Base-by-base conservation (phyloP, 2,113 vertebrate genomes). In the human (Homo sapiens) region DNA sequence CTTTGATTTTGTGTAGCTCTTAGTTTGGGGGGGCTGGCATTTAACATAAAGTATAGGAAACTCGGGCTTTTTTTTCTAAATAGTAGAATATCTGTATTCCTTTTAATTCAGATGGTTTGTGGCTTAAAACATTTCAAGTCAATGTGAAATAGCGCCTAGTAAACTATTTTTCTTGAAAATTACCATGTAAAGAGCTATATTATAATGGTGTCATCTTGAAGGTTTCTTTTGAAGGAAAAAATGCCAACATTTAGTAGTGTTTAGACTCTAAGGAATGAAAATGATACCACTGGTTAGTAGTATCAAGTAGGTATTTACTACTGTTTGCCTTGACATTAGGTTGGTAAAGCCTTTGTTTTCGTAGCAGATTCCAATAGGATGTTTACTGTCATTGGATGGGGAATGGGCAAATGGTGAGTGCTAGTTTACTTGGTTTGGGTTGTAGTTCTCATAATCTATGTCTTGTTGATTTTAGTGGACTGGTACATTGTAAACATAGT, bases 381-480 rank as follows among this genome's bases (percentile, higher is more conserved):
- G 38, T 85, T 78, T n/a, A 12, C 86, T 92, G 89, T n/a, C 66
- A 16, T 18, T 45, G 68, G 57, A 23, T 82, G 57, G 57, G 93
- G 64, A 72, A 6, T n/a, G 25, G 70, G 66, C 20, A 40, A 3
- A n/a, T 40, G 40, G 59, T 4, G 73, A 55, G 75, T 35, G 76
- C 50, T 20, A 0, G n/a, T 45, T 32, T 18, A 0, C 72, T 50
- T 38, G 80, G 76, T 73, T 78, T 0, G 6, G 38, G 88, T 50
- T 76, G 94, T 22, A 66, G 52, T 83, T 61, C 66, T 52, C 55
- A 38, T 30, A n/a, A 66, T 83, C 68, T 48, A 0, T 61, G 89
- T 48, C 89, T 88, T 50, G 3, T 48, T 95, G 93, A 90, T 95
- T 79, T 89, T 97, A 95, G 96, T 96, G 92, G 88, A 70, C 86